Conservation (phyloP, 2,113 vertebrate species). For the Chauna torquata region DNA sequence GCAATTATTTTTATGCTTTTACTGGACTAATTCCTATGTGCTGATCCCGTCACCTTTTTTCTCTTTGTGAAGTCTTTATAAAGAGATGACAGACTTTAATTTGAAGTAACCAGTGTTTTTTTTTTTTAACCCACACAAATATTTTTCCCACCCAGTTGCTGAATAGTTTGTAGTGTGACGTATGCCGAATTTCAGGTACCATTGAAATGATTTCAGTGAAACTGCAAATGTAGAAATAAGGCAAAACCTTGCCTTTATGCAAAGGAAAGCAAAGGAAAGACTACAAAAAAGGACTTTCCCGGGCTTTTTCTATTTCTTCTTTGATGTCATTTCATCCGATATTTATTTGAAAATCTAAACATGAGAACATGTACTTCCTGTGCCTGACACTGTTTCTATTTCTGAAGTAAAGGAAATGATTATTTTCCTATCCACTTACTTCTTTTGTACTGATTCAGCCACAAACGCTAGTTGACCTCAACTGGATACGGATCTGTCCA, state of each 20-base stretch:
- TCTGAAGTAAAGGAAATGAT: conserved; percentile 8
- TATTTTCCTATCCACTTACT: background rate
- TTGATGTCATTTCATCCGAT: background rate
- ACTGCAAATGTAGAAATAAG: background rate
- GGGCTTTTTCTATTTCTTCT: background rate
- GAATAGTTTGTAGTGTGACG: background rate
- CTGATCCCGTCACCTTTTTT: background rate
- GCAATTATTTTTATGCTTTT: background rate
- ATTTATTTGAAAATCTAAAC: conserved; percentile 25
- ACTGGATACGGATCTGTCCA: background rate
- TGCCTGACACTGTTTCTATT: conserved; percentile 4
- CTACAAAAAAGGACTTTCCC: background rate
- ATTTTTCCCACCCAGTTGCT: background rate
- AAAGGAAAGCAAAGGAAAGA: background rate
- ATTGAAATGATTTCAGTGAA: background rate
- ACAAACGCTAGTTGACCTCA: background rate
- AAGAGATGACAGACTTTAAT: background rate
- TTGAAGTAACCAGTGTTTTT: background rate
- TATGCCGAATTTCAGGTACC: background rate
- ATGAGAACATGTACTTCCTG: background rate
- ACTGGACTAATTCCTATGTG: background rate
- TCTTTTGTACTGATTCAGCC: background rate
- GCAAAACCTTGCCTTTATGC: background rate
- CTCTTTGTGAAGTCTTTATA: background rate
- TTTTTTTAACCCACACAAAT: background rate